Conservation (phyloP, 2,797 vertebrate species). For the Corythornis leucogaster region DNA sequence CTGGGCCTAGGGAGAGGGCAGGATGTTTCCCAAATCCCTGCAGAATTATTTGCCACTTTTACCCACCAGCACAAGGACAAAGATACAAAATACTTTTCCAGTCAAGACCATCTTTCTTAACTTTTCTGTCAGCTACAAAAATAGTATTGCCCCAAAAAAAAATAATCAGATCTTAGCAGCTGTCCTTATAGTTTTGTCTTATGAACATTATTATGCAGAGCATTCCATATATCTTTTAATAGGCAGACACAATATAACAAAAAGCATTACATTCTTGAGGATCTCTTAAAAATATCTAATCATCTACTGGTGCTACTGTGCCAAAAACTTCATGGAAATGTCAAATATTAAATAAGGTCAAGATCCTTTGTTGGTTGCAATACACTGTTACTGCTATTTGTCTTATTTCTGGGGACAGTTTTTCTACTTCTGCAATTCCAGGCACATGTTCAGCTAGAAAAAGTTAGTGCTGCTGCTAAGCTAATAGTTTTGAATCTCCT, state of each 20-base stretch:
- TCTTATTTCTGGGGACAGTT: neutral
- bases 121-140: neutral
- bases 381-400: neutral
- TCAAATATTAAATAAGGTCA: neutral
- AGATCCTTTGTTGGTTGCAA: neutral
- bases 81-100: neutral
- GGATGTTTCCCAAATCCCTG: neutral
- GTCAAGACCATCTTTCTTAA: neutral
- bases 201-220: neutral
- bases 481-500: neutral
- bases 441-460: neutral
- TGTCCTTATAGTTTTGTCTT: neutral
- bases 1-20: neutral
- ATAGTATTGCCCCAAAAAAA: neutral
- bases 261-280: neutral
- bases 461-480: neutral
- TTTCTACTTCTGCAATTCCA: neutral
- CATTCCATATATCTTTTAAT: neutral
- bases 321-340: neutral
- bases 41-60: neutral
- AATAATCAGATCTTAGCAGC: slow-evolving; percentile 12
- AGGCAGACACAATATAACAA: neutral
- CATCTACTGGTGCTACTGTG: neutral
- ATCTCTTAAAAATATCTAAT: slow-evolving; percentile 7
- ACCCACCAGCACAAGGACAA: neutral